A percentile compares a stretch with the other conserved stretches of the same genome.
Evolutionary conservation across 2,888 invertebrate species (phyloP).

Genomic region (Trisateles emortualis): DNA sequence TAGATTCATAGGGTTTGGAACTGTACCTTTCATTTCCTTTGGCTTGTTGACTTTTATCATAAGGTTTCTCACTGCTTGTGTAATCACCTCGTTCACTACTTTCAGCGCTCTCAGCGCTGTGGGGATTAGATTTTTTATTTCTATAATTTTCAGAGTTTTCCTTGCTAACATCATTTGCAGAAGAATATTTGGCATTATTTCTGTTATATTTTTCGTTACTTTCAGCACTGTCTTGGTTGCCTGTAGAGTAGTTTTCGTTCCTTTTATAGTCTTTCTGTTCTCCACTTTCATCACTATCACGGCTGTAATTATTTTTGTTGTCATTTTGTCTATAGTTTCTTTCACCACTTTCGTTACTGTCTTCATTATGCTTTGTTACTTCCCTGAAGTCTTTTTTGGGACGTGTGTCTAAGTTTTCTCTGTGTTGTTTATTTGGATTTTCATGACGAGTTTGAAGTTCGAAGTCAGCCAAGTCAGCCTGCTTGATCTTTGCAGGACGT

Average conservation of each 20-base stretch:
- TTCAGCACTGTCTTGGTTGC: conserved; percentile 30
- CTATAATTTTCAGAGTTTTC: conserved; percentile 27
- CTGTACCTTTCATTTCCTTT: conserved; percentile 36
- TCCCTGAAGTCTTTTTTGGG: conserved; percentile 39
- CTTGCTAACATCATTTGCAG: conserved; percentile 10
- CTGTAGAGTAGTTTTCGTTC: conserved; percentile 4
- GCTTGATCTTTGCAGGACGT: conserved; percentile 53
- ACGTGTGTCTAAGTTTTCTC: conserved; percentile 32
- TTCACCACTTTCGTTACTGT: conserved; percentile 22
- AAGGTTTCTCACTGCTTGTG: conserved; percentile 11
- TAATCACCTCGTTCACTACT: conserved; percentile 26
- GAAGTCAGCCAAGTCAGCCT: conserved; percentile 70
- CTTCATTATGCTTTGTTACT: conserved; percentile 16
- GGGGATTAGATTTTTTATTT: conserved; percentile 17
- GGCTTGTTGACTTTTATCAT: conserved; percentile 31
- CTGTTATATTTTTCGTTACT: conserved; percentile 22
- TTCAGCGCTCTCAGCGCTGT: conserved; percentile 26
- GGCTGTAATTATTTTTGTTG: conserved; percentile 12
- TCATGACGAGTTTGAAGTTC: conserved; percentile 71
- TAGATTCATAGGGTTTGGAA: conserved; percentile 12
- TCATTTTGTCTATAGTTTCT: conserved; percentile 12
- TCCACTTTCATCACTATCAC: conserved; percentile 37
- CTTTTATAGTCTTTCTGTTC: conserved; percentile 27
- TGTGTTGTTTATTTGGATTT: conserved; percentile 24
- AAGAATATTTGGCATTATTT: conserved; percentile 18